Evolutionary conservation across 2,113 vertebrate species (phyloP).

Genomic region (Vicugna pacos): DNA sequence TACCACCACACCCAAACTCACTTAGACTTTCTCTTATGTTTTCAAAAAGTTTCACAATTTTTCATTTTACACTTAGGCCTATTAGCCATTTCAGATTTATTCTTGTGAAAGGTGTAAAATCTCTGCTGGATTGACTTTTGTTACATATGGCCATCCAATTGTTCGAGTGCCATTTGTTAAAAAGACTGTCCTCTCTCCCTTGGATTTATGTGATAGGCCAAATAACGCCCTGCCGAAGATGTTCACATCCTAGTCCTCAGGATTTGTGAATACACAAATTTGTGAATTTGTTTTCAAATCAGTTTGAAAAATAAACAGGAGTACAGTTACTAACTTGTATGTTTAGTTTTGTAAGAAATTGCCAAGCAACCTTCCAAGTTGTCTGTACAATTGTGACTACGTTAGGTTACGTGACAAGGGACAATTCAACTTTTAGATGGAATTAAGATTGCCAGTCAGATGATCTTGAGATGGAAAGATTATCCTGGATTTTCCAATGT

Average conservation of each 20-base stretch:
- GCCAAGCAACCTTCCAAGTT: neutral
- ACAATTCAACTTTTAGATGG: neutral
- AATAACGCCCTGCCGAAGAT: neutral
- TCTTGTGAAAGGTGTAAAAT: neutral
- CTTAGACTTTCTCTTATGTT: neutral
- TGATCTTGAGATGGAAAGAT: neutral
- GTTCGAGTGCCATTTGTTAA: neutral
- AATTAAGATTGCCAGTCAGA: neutral
- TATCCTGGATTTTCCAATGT: neutral
- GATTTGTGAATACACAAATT: neutral
- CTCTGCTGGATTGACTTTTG: slow-evolving; percentile 18
- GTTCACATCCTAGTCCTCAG: neutral
- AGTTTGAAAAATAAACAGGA: neutral
- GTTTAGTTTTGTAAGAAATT: neutral
- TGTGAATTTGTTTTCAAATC: neutral
- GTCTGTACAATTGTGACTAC: neutral
- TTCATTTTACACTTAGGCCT: neutral
- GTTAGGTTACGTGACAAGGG: neutral
- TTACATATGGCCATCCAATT: neutral
- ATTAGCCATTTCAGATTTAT: neutral
- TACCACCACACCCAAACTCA: neutral
- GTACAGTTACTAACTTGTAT: neutral
- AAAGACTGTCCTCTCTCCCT: neutral
- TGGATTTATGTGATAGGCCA: neutral
- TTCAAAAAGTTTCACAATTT: slow-evolving; percentile 1